A percentile compares a stretch with the other conserved stretches of the same genome.
These are phyloP conservation scores for Sorex araneus DNA, from an alignment of 2,113 vertebrate genomes.

Conservation along the genomic window DNA sequence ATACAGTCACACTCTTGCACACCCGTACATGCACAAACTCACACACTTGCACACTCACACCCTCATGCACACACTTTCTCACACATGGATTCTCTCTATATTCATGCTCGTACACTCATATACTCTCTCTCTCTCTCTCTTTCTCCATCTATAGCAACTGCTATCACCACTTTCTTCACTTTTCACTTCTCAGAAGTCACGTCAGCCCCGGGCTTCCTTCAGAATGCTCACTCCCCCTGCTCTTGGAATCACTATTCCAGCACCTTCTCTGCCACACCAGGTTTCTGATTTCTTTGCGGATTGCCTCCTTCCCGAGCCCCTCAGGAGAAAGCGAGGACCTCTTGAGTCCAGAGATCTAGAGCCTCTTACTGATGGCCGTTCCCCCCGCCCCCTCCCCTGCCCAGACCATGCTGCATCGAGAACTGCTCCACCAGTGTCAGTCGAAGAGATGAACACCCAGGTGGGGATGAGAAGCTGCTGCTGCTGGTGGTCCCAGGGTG, in stretches of 20 bases:
- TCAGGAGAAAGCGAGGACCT: neutral
- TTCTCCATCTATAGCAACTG: neutral
- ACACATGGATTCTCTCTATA: too few species aligned
- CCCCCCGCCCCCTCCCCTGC: neutral
- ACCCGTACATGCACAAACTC: too few species aligned
- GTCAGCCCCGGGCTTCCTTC: rapidly evolving
- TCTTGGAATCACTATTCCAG: rapidly evolving
- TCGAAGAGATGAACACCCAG: rapidly evolving
- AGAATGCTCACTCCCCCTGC: rapidly evolving
- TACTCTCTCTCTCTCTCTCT: too few species aligned
- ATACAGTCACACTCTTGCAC: too few species aligned
- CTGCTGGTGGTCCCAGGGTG: neutral
- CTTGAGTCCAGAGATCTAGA: neutral
- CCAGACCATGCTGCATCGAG: neutral
- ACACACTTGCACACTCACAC: too few species aligned
- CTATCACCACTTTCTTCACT: neutral
- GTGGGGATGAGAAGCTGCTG: neutral
- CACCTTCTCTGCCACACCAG: too few species aligned
- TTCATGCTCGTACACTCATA: too few species aligned
- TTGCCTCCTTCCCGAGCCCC: rapidly evolving
- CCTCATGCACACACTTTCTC: too few species aligned
- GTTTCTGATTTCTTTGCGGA: neutral
- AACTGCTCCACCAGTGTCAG: neutral
- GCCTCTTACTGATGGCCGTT: neutral
- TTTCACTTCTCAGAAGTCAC: neutral